Conservation (phyloP, 2,888 invertebrate species). For the Toxonevra muliebris region DNA sequence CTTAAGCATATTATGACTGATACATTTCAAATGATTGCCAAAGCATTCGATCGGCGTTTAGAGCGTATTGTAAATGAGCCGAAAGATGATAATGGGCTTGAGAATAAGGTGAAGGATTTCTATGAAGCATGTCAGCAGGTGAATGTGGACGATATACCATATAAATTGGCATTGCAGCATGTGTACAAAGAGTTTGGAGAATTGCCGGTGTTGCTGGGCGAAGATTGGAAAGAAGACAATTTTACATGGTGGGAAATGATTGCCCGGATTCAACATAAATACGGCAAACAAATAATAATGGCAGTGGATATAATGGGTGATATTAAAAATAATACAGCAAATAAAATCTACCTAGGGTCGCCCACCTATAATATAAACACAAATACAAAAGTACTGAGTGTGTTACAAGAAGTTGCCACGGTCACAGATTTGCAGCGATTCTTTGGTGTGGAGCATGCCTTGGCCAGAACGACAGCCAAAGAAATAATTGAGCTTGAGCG, state of each 20-base stretch:
- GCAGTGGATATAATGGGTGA: conserved; percentile 51
- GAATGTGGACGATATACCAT: conserved; percentile 41
- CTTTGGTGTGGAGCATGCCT: conserved; percentile 41
- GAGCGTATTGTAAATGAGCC: conserved; percentile 38
- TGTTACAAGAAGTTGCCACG: conserved; percentile 24
- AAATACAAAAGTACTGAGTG: conserved; percentile 31
- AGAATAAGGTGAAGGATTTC: conserved; percentile 51
- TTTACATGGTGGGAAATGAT: conserved; percentile 56
- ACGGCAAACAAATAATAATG: conserved; percentile 50
- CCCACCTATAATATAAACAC: conserved; percentile 30
- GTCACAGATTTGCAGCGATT: conserved; percentile 41
- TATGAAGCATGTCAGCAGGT: conserved; percentile 50
- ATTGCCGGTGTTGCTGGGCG: conserved; percentile 46
- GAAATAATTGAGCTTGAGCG: conserved; percentile 46
- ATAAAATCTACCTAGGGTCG: conserved; percentile 50
- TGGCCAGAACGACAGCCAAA: conserved; percentile 42
- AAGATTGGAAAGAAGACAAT: conserved; percentile 40
- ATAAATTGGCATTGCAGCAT: conserved; percentile 43
- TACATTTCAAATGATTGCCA: conserved; percentile 46
- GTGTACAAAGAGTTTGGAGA: conserved; percentile 47
- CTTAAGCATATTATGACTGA: conserved; percentile 45
- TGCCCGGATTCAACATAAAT: conserved; percentile 52
- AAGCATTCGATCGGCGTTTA: conserved; percentile 49
- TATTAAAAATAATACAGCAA: conserved; percentile 45
- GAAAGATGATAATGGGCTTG: conserved; percentile 34